Evolutionary conservation across 1,140 invertebrate genomes (phyloP), one percentile per base, ranked within the genome.

Genomic region (Temnothorax curvispinosus): DNA sequence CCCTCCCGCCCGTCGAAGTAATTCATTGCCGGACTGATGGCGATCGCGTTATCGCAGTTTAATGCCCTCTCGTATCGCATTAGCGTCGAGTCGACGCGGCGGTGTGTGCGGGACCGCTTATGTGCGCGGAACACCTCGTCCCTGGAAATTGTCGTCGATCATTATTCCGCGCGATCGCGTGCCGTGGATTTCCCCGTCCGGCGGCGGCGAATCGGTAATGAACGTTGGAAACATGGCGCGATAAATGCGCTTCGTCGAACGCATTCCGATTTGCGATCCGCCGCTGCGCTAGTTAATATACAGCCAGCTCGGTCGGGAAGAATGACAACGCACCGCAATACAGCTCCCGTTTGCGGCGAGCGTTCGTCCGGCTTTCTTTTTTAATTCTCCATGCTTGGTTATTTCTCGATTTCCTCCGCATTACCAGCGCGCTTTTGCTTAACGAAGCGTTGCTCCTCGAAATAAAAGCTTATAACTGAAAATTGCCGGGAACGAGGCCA

Each of bases 1-100:
- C 56, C 47, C 71, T 60, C 47, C 47, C 44, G 13, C 58, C 47
- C 72, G 27, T 54, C 18, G 72, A 65, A 74, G 50, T 90, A 90
- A 90, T 90, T 85, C 89, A 89, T 90, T 78, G 85, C 21, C 18
- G 41, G 50, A 60, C 38, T 75, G 85, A 85, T 88, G 67, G 74
- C 58, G 87, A 84, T 91, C 78, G 77, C 77, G 91, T 92, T 92
- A 92, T 92, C 89, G 85, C 81, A 76, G 72, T 87, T 92, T 92
- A 93, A 92, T 88, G 89, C 86, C 87, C 89, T 77, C 84, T 84
- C 54, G 69, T 84, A 47, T 75, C 18, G 69, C 41, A 75, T 84
- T 84, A 84, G 13, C 9, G 38, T 50, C 54, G 54, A 50, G 41
- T 47, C 35, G 62, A 15, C 32, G 8, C 35, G 62, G n/a, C 32